These are phyloP conservation scores for Paelopatides confundens DNA, from an alignment of 53 echinoderm and acorn worm genomes.

Conservation along the genomic window DNA sequence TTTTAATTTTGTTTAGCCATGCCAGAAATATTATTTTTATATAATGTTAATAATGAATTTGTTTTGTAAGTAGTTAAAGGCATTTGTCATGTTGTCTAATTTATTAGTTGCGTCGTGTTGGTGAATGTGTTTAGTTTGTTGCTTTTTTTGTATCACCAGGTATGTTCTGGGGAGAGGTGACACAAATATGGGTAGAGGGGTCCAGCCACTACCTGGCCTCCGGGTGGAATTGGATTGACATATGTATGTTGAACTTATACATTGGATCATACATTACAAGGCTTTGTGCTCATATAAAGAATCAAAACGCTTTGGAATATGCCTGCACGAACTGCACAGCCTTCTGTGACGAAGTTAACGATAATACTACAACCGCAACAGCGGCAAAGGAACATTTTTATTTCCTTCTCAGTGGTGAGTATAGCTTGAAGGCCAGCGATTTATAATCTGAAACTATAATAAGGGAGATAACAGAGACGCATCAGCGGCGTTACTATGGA, in stretches of 20 bases:
- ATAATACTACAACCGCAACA: background rate
- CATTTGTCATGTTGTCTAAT: no score
- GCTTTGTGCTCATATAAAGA: constrained; percentile 55
- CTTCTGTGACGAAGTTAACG: constrained; percentile 2
- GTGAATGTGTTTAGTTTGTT: no score
- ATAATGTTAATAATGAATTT: no score
- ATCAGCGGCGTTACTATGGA: no score
- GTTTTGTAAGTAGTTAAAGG: no score
- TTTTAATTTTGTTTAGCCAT: no score
- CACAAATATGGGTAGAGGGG: constrained; percentile 95
- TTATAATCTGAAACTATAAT: background rate
- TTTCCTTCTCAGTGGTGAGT: constrained; percentile 49
- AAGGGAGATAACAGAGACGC: no score
- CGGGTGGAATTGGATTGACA: constrained; percentile 95
- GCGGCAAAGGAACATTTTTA: constrained; percentile 16
- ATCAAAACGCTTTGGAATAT: constrained; percentile 59
- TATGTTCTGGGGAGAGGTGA: constrained; percentile 96
- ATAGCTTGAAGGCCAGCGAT: background rate
- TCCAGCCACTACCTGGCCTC: constrained; percentile 79
- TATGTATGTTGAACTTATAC: constrained; percentile 95
- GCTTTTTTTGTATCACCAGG: constrained; percentile 51
- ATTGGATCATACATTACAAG: constrained; percentile 76
- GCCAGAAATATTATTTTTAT: no score
- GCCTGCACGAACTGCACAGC: constrained; percentile 45
- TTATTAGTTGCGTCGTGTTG: no score